Evolutionary conservation across 2,888 invertebrate genomes (phyloP).

Genomic region (Drosophila neotestacea): DNA sequence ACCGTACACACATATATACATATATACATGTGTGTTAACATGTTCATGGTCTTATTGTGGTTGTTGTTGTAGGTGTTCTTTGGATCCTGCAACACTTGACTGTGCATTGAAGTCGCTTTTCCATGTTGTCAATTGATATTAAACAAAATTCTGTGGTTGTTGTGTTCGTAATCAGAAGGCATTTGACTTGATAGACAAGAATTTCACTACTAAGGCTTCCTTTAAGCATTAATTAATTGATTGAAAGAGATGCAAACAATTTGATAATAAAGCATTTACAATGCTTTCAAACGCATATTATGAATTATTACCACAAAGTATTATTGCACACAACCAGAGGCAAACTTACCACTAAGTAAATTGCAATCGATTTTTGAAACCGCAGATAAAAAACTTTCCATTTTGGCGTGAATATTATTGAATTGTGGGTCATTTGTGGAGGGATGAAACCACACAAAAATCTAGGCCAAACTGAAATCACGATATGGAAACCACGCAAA

Average conservation of each 20-base stretch:
- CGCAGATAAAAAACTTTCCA: conserved; percentile 18
- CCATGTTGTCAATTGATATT: conserved; percentile 55
- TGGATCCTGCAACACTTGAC: conserved; percentile 36
- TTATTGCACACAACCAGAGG: neutral
- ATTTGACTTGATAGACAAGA: conserved; percentile 5
- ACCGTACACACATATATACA: neutral
- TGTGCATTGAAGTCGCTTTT: conserved; percentile 25
- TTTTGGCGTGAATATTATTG: conserved; percentile 19
- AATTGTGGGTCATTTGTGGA: conserved; percentile 29
- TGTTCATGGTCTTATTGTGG: conserved; percentile 3
- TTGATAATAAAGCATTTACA: neutral
- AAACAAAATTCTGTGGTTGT: conserved; percentile 5
- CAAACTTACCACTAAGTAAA: neutral
- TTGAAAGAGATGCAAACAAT: conserved; percentile 21
- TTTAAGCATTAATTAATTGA: conserved; percentile 32
- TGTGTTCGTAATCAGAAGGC: neutral
- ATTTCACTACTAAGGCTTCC: neutral
- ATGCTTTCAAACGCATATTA: conserved; percentile 11
- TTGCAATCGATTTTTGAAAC: conserved; percentile 46
- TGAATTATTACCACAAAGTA: conserved; percentile 15
- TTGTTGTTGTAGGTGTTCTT: conserved; percentile 18
- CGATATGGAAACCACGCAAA: conserved; percentile 22
- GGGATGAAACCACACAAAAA: conserved; percentile 50
- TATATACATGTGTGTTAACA: neutral
- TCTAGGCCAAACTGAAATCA: conserved; percentile 44